Conservation (phyloP, 2,797 vertebrate genomes). For the Arrhamphus sclerolepis region DNA sequence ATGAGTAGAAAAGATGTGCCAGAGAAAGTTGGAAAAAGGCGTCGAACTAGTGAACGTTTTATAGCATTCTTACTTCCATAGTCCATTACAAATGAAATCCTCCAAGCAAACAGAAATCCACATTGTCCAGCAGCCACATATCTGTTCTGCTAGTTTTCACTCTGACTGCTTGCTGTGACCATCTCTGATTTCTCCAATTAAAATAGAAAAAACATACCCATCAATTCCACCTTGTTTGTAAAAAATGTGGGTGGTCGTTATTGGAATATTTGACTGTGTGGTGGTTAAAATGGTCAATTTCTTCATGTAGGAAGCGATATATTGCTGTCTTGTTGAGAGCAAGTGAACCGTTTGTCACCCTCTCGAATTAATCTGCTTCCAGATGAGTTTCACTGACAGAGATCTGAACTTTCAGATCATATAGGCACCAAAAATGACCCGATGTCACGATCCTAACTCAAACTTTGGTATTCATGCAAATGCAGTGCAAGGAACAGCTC, state of each 20-base stretch:
- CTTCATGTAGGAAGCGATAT: neutral
- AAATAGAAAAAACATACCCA: slow-evolving; percentile 14
- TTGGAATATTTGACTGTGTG: slow-evolving; percentile 1
- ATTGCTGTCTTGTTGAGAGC: slow-evolving; percentile 4
- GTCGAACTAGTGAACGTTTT: neutral
- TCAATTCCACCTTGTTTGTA: slow-evolving; percentile 26
- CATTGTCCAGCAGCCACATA: neutral
- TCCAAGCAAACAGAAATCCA: neutral
- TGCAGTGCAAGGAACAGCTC: slow-evolving; percentile 38
- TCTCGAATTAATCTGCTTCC: neutral
- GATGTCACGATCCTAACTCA: slow-evolving; percentile 16
- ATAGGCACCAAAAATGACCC: slow-evolving; percentile 10
- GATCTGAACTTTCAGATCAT: slow-evolving; percentile 41
- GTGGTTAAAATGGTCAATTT: neutral
- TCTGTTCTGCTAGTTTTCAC: neutral
- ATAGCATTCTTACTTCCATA: neutral
- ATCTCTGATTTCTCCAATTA: slow-evolving; percentile 32
- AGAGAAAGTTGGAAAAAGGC: neutral
- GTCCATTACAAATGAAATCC: neutral
- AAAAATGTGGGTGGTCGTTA: slow-evolving; percentile 3
- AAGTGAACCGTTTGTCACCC: neutral
- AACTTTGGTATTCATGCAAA: slow-evolving; percentile 31
- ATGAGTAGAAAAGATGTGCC: neutral
- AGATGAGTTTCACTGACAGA: neutral
- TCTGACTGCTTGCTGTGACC: slow-evolving; percentile 4